Conservation (phyloP, 2,888 invertebrate species). For the Eurytoma californica region DNA sequence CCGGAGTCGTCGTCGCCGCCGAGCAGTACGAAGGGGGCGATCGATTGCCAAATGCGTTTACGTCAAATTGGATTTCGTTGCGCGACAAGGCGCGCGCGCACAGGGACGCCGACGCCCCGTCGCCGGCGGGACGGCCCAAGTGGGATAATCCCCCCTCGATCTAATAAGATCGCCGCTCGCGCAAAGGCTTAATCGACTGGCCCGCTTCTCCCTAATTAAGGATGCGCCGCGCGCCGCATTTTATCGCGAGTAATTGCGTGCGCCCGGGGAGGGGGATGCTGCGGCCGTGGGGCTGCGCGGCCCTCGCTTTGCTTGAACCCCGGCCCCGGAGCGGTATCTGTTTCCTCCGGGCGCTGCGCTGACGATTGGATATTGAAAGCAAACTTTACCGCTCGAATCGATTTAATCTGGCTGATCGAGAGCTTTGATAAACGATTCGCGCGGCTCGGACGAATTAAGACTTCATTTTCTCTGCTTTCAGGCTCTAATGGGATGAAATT, state of each 20-base stretch:
- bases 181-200: not conserved
- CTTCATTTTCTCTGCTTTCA: too few species aligned
- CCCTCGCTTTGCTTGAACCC: too few species aligned
- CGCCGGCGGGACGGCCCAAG: conserved; percentile 1
- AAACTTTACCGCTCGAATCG: too few species aligned
- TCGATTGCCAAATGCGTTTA: conserved; percentile 65
- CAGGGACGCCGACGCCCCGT: not conserved
- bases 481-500: too few species aligned
- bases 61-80: conserved; percentile 63
- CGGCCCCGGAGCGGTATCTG: not conserved
- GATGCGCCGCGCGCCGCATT: not conserved
- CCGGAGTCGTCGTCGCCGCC: too few species aligned
- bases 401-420: too few species aligned
- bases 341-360: not conserved
- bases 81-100: not conserved
- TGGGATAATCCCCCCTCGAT: conserved; percentile 10
- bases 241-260: too few species aligned
- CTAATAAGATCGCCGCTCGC: conserved; percentile 8
- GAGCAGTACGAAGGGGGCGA: conserved; percentile 10
- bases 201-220: not conserved
- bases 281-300: not conserved
- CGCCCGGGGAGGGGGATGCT: too few species aligned
- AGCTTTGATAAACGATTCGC: too few species aligned
- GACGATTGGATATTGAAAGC: too few species aligned
- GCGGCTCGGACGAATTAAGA: too few species aligned